Evolutionary conservation across 2,113 vertebrate genomes (phyloP).

Genomic region (Machaerirhynchus nigripectus): DNA sequence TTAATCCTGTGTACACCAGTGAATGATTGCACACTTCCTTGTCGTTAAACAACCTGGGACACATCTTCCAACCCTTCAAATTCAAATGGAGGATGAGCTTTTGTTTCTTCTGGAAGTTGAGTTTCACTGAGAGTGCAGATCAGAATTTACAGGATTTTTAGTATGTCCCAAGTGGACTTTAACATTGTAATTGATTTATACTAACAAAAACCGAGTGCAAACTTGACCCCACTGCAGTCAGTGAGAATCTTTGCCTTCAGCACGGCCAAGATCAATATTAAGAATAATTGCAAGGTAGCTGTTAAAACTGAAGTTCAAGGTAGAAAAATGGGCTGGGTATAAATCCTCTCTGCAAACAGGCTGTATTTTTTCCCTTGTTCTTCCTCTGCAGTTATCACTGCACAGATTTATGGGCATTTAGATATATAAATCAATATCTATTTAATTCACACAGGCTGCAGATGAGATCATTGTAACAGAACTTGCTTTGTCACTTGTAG

Average conservation of each 20-base stretch:
- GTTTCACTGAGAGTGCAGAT: neutral
- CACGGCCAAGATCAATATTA: neutral
- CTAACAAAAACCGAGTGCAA: neutral
- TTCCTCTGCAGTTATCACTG: neutral
- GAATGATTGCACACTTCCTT: neutral
- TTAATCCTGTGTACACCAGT: neutral
- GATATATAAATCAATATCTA: neutral
- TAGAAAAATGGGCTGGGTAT: neutral
- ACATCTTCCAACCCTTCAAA: neutral
- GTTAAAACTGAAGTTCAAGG: neutral
- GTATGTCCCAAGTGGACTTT: neutral
- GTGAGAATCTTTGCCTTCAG: neutral
- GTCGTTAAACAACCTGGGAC: neutral
- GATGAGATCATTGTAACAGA: neutral
- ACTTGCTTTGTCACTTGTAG: neutral
- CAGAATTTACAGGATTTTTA: neutral
- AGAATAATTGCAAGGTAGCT: neutral
- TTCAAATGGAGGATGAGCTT: neutral
- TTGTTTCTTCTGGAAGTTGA: neutral
- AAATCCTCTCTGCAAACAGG: neutral
- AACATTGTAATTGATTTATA: neutral
- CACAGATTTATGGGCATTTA: neutral
- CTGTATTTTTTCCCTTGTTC: neutral
- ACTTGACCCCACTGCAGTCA: neutral
- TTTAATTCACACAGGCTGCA: neutral